Conservation (phyloP, 2,888 invertebrate species). For the Eumerus sabulonum region DNA sequence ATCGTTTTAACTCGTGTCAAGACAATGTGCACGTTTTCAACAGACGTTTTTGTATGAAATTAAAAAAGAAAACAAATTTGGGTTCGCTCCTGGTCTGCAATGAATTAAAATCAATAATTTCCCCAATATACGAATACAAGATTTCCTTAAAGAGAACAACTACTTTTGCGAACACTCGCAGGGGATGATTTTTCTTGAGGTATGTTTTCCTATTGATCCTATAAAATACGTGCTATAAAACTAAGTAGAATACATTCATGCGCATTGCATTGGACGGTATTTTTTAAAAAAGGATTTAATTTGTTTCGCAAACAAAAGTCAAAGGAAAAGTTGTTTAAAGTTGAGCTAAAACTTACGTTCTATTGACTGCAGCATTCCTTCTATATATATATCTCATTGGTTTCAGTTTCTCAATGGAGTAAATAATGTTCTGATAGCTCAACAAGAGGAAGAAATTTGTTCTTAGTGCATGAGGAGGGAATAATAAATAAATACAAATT, state of each 20-base stretch:
- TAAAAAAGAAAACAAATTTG: conserved; percentile 65
- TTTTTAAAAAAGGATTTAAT: conserved; percentile 27
- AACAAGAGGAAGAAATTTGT: too few species aligned
- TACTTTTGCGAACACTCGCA: conserved; percentile 34
- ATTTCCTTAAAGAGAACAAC: conserved; percentile 55
- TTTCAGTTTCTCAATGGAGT: too few species aligned
- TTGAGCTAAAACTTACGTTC: too few species aligned
- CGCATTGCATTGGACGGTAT: conserved; percentile 42
- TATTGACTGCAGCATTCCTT: too few species aligned
- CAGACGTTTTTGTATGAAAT: conserved; percentile 23
- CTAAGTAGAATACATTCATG: conserved; percentile 26
- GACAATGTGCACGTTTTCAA: conserved; percentile 26
- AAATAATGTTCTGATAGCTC: too few species aligned
- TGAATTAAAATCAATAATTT: conserved; percentile 65
- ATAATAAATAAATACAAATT: too few species aligned
- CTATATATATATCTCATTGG: too few species aligned
- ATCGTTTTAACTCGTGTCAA: conserved; percentile 13
- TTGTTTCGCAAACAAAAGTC: background rate
- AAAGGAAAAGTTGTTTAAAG: background rate
- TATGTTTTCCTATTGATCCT: conserved; percentile 21
- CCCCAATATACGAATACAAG: conserved; percentile 57
- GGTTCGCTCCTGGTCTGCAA: conserved; percentile 55
- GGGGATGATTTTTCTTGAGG: conserved; percentile 32
- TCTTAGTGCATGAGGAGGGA: too few species aligned
- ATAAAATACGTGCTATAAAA: conserved; percentile 53